phyloP scores from a whole-genome alignment of 2,797 vertebrate genomes.

The Pseudotriccus pelzelni region DNA sequence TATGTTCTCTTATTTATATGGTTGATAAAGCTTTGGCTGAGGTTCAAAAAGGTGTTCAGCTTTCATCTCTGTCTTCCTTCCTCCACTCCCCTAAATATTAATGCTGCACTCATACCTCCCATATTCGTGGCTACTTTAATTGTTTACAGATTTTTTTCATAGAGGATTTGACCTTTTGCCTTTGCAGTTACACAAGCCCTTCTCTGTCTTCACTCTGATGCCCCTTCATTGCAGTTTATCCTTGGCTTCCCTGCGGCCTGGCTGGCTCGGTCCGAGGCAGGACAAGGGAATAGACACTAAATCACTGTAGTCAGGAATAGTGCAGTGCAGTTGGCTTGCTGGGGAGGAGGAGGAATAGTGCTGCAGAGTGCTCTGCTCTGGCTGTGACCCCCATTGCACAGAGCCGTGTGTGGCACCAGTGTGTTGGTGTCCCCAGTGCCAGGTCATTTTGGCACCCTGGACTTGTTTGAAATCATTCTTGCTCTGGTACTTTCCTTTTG shows the following conservation, averaged over 20 bases:
- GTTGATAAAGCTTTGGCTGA: slow-evolving; percentile 65
- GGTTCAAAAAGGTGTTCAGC: slow-evolving; percentile 65
- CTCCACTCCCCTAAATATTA: slow-evolving; percentile 30
- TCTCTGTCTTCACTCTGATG: background rate
- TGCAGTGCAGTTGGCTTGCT: background rate
- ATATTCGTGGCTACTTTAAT: background rate
- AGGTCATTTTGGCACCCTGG: background rate
- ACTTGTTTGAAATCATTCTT: background rate
- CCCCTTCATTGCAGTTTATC: background rate
- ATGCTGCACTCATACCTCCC: slow-evolving; percentile 7
- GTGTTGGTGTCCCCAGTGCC: background rate
- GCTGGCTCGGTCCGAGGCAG: accelerated
- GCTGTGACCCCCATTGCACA: background rate
- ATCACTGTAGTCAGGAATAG: background rate
- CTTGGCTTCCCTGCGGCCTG: accelerated
- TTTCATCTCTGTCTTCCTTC: slow-evolving; percentile 69
- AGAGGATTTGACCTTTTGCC: slow-evolving; percentile 34
- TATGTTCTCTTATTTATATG: slow-evolving; percentile 62
- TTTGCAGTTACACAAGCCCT: slow-evolving; percentile 8
- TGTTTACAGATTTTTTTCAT: slow-evolving; percentile 20
- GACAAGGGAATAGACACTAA: background rate
- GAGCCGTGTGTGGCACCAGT: accelerated
- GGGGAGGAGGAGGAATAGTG: background rate
- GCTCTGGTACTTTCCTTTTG: background rate
- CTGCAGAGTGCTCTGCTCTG: accelerated